Base-by-base conservation (phyloP, 2,797 vertebrate genomes). In the Perodicticus potto region DNA sequence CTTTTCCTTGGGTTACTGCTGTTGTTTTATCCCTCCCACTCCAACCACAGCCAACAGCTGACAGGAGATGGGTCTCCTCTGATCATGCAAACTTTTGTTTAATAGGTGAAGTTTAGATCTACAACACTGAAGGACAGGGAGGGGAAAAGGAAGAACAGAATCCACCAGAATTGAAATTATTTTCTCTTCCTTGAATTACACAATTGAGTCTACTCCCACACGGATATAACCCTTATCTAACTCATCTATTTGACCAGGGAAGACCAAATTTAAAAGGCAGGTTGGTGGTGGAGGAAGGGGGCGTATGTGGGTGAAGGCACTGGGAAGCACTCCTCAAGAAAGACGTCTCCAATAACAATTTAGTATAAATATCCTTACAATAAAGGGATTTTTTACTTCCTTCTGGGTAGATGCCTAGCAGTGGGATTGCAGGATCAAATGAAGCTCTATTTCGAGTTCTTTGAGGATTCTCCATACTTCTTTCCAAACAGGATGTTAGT, bases 21-120 rank as follows among this genome's bases (percentile, higher is more conserved):
- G 37, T 8, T 1, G 0, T 81, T 85, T n/a, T 57, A 59, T 57
- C 10, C 6, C 17, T 86, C 43, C 59, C 32, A 27, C 88, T 65
- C 65, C 67, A 93, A 96, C 82, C 94, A 93, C 94, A 97, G 86
- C 92, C 27, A 96, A 85, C 45, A 23, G 88, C 94, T 97, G 97
- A 98, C 98, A 96, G n/a, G 63, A 98, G 87, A 96, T 98, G 98
- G 98, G 98, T 98, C 98, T 98, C 80, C 97, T 96, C 97, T 92
- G 91, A 81, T 94, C 93, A 97, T 96, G 96, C 98, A 99, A 98
- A 97, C 98, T 98, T 99, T 97, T 98, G 98, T 98, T 99, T 99
- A 99, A 98, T 98, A 98, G 98, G 97, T 99, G 97, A 98, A 98
- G 98, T 99, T 99, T 99, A 98, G 96, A 97, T 89, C 96, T 92